Evolutionary conservation across 2,797 vertebrate genomes (phyloP).

Genomic region (Danio jaintianensis): DNA sequence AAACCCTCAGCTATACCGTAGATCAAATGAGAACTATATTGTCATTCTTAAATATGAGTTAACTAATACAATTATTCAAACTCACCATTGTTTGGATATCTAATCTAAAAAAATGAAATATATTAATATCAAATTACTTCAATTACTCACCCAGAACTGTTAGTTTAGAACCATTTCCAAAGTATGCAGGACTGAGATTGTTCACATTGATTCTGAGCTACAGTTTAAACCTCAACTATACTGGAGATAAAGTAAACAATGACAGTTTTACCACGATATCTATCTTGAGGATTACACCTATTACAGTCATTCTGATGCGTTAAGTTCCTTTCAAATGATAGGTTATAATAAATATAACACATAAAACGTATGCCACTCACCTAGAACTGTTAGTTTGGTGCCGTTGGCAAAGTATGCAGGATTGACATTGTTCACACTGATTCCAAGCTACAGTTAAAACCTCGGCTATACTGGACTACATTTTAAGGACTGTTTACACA

Average conservation of each 20-base stretch:
- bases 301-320: background rate
- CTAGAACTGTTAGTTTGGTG: conserved; percentile 73
- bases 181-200: conserved; percentile 58
- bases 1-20: conserved; percentile 51
- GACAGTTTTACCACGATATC: background rate
- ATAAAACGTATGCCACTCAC: background rate
- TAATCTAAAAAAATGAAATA: background rate
- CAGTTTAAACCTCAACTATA: conserved; percentile 58
- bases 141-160: conserved; percentile 79
- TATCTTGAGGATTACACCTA: background rate
- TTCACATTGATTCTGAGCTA: conserved; percentile 65
- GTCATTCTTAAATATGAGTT: too few relatives aligned
- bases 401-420: conserved; percentile 74
- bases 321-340: background rate
- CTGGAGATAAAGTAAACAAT: background rate
- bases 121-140: background rate
- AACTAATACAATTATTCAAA: background rate
- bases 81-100: background rate
- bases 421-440: conserved; percentile 61
- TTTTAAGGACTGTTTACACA: too few relatives aligned
- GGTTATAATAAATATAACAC: background rate
- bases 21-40: background rate
- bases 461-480: background rate
- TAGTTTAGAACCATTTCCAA: conserved; percentile 80
- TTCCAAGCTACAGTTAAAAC: conserved; percentile 57